Evolutionary conservation across 1,140 invertebrate genomes (phyloP), one percentile per base, ranked within the genome.

Genomic region (Plutomurus gul): DNA sequence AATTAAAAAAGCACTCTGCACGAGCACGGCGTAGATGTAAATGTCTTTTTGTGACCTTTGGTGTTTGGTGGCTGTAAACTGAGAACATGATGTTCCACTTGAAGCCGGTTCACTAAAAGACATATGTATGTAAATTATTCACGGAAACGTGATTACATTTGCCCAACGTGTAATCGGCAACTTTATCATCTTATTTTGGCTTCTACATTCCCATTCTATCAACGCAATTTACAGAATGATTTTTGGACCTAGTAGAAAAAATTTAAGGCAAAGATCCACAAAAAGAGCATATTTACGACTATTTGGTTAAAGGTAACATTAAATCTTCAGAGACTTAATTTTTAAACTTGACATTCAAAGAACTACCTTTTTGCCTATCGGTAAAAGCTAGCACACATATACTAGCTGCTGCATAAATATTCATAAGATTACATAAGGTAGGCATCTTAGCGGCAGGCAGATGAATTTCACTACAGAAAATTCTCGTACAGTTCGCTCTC

Each of bases 31-130:
- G 56, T 65, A n/a, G 56, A 65, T 65, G 56, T 65, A 65, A 65
- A 65, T 65, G 56, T 65, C 27, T 65, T 25, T 33, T 30, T 65
- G 56, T 65, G 56, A 65, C 51, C 51, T 65, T 65, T 65, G n/a
- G 36, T 33, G 56, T 65, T 65, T 65, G 16, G 56, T 36, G 11
- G 56, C 25, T 65, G 56, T 65, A 30, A 65, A 27, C 56, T 65
- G 56, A 65, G 56, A 65, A 65, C 56, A 65, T 65, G 56, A 65
- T 65, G 56, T 65, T 65, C 56, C 56, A 65, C 56, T 65, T 65
- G 56, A 65, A 65, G 56, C 56, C 56, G 56, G 56, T 65, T 65
- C 56, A 65, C 22, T 65, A 65, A 65, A 65, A 65, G 56, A 25
- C 56, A 65, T 65, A 33, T 65, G 30, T 65, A 65, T 65, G 56